phyloP scores from a whole-genome alignment of 2,888 invertebrate species.

The Byasa hedistus region DNA sequence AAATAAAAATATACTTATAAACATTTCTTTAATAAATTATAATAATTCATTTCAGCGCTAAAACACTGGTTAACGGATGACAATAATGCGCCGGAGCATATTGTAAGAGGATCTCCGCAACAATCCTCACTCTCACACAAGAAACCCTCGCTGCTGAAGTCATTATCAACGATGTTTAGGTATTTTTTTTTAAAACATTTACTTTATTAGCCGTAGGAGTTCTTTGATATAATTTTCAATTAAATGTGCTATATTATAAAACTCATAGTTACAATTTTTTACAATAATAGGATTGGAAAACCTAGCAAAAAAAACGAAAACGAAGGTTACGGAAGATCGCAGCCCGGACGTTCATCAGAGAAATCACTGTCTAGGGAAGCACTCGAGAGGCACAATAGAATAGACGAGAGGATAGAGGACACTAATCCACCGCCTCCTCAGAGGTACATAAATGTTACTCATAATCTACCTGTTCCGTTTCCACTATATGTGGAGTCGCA shows the following conservation, averaged over 20 bases:
- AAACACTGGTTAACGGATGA: slow-evolving; percentile 92
- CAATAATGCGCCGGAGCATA: slow-evolving; percentile 79
- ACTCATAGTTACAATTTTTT: neutral
- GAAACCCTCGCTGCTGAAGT: slow-evolving; percentile 89
- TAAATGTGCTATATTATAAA: neutral
- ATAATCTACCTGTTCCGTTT: no score
- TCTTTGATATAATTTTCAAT: neutral
- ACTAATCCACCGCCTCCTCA: slow-evolving; percentile 43
- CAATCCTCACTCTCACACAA: slow-evolving; percentile 89
- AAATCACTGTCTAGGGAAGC: slow-evolving; percentile 72
- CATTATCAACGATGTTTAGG: slow-evolving; percentile 88
- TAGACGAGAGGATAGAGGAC: slow-evolving; percentile 61
- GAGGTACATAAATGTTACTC: slow-evolving; percentile 36
- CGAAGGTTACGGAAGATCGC: slow-evolving; percentile 63
- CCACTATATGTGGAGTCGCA: no score
- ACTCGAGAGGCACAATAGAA: slow-evolving; percentile 59
- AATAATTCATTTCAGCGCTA: slow-evolving; percentile 72
- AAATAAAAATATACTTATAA: no score
- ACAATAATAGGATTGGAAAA: slow-evolving; percentile 77
- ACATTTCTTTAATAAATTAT: neutral
- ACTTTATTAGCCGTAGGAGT: no score
- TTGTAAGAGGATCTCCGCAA: slow-evolving; percentile 85
- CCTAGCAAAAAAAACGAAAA: slow-evolving; percentile 68
- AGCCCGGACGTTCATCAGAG: slow-evolving; percentile 72
- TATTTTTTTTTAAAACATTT: slow-evolving; percentile 52